Base-by-base conservation (phyloP, 2,113 vertebrate genomes). In the Lichenostomus cassidix region DNA sequence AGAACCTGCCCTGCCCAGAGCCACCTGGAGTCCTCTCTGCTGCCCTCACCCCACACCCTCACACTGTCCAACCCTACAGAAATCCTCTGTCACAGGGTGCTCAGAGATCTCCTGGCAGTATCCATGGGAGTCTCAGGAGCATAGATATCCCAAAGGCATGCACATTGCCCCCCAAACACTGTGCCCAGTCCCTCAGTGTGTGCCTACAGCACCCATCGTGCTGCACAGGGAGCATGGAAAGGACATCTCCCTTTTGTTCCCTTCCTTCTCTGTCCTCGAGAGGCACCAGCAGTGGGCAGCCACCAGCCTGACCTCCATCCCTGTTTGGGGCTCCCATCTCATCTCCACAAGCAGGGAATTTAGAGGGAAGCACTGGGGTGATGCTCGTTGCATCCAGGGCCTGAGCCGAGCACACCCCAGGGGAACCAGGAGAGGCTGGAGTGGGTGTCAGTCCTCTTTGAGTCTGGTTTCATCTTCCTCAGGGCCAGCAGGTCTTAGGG, bases 331-430 rank as follows among this genome's bases (percentile, higher is more conserved):
- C 49, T 89, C 60, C 35, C 18, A 4, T 28, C 55, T 75, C 78
- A 22, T 35, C 56, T 52, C 55, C 1, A 0, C 1, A 12, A 77
- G 35, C 23, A 1, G 20, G 37, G 65, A 71, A 85, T 67, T 76
- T 16, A 11, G 37, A 74, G 35, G 47, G 65, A 41, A 63, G 24
- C 0, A 0, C 42, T 49, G 64, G 35, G 39, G 21, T 2, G 5
- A 58, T 4, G 20, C 35, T 58, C 50, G 18, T 41, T 0, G 0
- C 15, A 35, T 28, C 16, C 44, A 52, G 47, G 7, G 9, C 41
- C 21, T 46, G 52, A 60, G 58, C 47, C 24, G 23, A 29, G 46
- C 4, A 8, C 3, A 0, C 2, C 28, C 15, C 18, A 11, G 25
- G 46, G 21, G 23, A 53, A 71, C 16, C 7, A 27, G 52, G 62